These are phyloP conservation scores for Pilophorus perplexus DNA, from an alignment of 2,888 invertebrate genomes.

Conservation along the genomic window DNA sequence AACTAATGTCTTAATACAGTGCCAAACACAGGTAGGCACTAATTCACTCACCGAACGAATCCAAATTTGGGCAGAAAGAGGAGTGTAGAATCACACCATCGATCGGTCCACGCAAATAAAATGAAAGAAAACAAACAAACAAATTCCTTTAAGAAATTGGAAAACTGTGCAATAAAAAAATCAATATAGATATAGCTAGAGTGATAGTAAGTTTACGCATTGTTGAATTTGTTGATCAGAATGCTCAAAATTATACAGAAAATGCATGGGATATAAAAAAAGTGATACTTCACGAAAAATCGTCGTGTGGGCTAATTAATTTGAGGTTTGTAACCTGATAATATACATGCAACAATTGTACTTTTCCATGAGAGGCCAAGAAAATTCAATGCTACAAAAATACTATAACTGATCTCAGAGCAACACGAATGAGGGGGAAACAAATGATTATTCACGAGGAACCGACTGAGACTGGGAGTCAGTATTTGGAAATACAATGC, in stretches of 20 bases:
- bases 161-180: conserved; percentile 42
- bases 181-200: conserved; percentile 33
- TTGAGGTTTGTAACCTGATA: conserved; percentile 1
- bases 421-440: no score
- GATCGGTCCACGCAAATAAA: conserved; percentile 48
- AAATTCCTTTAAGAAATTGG: conserved; percentile 45
- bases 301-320: conserved; percentile 19
- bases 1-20: conserved; percentile 37
- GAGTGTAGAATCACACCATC: conserved; percentile 45
- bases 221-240: conserved; percentile 1
- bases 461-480: no score
- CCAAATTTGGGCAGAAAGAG: conserved; percentile 44
- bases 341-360: conserved; percentile 22
- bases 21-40: conserved; percentile 32
- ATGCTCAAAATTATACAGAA: conserved; percentile 12
- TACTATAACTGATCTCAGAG: no score
- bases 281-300: conserved; percentile 25
- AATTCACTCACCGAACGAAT: conserved; percentile 46
- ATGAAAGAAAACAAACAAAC: conserved; percentile 48
- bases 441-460: no score
- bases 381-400: conserved; percentile 16
- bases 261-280: conserved; percentile 15
- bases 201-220: conserved; percentile 4
- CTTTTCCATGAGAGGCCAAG: conserved; percentile 25
- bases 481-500: no score